Conservation (phyloP, 30 jellyfish, hydroid and myxozoan species). For the Sanderia malayensis region DNA sequence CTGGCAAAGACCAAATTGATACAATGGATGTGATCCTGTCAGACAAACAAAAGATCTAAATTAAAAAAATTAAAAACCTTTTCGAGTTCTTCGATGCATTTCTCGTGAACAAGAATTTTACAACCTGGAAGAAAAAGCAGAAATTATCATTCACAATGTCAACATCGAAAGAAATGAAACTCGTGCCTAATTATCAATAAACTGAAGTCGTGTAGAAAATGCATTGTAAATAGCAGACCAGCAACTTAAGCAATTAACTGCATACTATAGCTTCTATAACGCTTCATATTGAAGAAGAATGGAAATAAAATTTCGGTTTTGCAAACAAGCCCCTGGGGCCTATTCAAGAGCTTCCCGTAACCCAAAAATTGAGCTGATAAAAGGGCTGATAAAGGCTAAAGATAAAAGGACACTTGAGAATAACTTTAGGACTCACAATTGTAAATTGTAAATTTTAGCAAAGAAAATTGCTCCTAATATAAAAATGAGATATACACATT, state of each 20-base stretch:
- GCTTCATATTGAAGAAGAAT: background rate
- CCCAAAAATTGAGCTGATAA: background rate
- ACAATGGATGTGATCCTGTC: too few relatives aligned
- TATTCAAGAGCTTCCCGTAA: background rate
- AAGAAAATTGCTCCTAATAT: background rate
- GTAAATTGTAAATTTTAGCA: too few relatives aligned
- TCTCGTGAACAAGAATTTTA: constrained; percentile 81
- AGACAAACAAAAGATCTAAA: too few relatives aligned
- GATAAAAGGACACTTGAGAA: too few relatives aligned
- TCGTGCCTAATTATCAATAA: background rate
- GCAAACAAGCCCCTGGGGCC: background rate
- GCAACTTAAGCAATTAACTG: background rate
- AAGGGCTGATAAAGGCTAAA: background rate
- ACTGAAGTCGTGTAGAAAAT: background rate
- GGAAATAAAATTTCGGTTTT: too few relatives aligned
- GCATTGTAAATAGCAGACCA: background rate
- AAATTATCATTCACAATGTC: background rate
- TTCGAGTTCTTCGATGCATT: constrained; percentile 84
- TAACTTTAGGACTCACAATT: too few relatives aligned
- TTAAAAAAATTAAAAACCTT: too few relatives aligned
- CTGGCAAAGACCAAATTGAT: too few relatives aligned
- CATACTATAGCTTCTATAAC: background rate
- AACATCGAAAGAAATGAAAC: background rate
- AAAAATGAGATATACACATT: background rate
- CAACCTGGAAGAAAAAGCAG: constrained; percentile 47